Conservation (phyloP, 2,888 invertebrate species). For the Epiblema foenella region DNA sequence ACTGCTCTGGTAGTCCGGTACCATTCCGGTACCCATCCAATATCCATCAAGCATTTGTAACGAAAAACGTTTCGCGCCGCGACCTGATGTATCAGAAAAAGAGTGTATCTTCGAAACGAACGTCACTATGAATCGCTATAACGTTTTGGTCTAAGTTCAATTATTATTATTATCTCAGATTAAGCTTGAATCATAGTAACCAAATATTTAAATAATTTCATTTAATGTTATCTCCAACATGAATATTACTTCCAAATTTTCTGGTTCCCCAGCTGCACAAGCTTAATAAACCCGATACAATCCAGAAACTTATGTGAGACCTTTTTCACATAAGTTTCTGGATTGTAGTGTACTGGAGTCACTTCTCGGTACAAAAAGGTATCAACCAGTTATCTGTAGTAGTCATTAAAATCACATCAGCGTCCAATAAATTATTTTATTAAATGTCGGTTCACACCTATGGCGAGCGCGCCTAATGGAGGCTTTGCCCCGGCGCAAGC, state of each 20-base stretch:
- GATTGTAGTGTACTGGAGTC: too few relatives aligned
- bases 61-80: too few relatives aligned
- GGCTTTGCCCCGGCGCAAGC: conserved; percentile 55
- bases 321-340: conserved; percentile 2
- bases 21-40: too few relatives aligned
- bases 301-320: neutral
- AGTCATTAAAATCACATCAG: conserved; percentile 81
- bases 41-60: too few relatives aligned
- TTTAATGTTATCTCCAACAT: too few relatives aligned
- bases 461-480: conserved; percentile 69
- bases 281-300: neutral
- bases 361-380: conserved; percentile 11
- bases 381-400: conserved; percentile 45
- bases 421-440: conserved; percentile 76
- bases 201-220: too few relatives aligned
- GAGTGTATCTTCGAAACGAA: neutral
- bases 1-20: too few relatives aligned
- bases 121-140: too few relatives aligned
- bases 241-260: neutral
- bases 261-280: neutral
- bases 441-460: conserved; percentile 82
- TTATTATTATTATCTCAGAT: too few relatives aligned
- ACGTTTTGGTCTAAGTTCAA: too few relatives aligned
- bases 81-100: too few relatives aligned
- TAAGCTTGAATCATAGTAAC: too few relatives aligned